Evolutionary conservation across 2,888 invertebrate species (phyloP).

Genomic region (Sepioteuthis lessoniana): DNA sequence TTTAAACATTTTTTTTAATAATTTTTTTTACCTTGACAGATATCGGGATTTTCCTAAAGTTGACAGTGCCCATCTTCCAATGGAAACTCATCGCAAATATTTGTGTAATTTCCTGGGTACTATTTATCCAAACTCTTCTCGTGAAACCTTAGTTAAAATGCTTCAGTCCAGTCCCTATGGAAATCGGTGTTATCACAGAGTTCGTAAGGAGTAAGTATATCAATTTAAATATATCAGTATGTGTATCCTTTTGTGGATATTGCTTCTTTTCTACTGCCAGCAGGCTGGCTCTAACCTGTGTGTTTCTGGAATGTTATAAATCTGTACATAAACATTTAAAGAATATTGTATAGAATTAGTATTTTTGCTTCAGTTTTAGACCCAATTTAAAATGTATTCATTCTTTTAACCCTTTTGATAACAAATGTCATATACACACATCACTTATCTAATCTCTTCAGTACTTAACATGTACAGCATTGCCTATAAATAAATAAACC

Average conservation of each 20-base stretch:
- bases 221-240: neutral
- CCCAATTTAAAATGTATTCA: neutral
- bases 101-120: conserved; percentile 78
- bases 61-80: conserved; percentile 68
- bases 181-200: conserved; percentile 65
- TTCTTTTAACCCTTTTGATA: neutral
- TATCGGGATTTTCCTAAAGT: conserved; percentile 77
- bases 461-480: too few relatives aligned
- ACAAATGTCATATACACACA: neutral
- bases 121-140: conserved; percentile 76
- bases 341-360: too few relatives aligned
- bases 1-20: neutral
- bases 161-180: conserved; percentile 63
- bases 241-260: too few relatives aligned
- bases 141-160: conserved; percentile 72
- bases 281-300: too few relatives aligned
- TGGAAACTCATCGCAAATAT: conserved; percentile 73
- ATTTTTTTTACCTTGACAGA: conserved; percentile 60
- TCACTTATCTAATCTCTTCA: neutral
- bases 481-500: neutral
- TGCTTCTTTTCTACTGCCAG: too few relatives aligned
- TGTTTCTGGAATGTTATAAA: too few relatives aligned
- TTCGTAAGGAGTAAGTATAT: conserved; percentile 66
- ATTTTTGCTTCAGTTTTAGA: neutral
- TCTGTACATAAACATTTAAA: neutral